Conservation (phyloP, 2,113 vertebrate species). For the Pseudopipra pipra region DNA sequence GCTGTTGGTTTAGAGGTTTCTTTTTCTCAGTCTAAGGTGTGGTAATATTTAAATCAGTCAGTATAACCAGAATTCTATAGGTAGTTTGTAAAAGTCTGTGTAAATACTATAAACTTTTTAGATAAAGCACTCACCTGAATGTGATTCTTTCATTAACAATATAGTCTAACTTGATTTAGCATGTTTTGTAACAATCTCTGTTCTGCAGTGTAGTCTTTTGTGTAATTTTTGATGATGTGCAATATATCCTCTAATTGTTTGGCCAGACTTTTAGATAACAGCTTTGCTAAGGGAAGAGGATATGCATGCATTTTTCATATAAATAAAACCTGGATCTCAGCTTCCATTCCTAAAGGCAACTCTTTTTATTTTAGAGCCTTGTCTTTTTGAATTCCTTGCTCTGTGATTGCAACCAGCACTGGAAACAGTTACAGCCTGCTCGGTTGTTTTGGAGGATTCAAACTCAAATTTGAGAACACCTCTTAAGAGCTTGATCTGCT, state of each 20-base stretch:
- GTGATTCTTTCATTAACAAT: neutral
- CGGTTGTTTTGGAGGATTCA: neutral
- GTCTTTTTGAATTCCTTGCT: neutral
- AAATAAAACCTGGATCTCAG: conserved; percentile 14
- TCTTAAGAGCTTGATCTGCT: neutral
- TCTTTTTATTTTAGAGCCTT: neutral
- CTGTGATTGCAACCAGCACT: neutral
- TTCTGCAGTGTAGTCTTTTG: neutral
- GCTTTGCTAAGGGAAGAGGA: neutral
- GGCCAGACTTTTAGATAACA: neutral
- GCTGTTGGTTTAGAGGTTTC: neutral
- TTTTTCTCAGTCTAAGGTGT: neutral
- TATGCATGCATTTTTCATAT: neutral
- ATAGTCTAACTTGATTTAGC: neutral
- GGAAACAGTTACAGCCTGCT: neutral
- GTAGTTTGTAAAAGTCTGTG: neutral
- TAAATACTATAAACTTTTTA: neutral
- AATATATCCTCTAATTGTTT: conserved; percentile 44
- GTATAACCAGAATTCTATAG: neutral
- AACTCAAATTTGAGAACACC: neutral
- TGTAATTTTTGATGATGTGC: neutral
- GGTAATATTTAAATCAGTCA: neutral
- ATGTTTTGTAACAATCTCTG: neutral
- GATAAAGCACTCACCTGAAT: neutral
- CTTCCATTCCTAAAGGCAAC: neutral